Evolutionary conservation across 1,140 invertebrate genomes (phyloP).

Genomic region (Sipha flava): DNA sequence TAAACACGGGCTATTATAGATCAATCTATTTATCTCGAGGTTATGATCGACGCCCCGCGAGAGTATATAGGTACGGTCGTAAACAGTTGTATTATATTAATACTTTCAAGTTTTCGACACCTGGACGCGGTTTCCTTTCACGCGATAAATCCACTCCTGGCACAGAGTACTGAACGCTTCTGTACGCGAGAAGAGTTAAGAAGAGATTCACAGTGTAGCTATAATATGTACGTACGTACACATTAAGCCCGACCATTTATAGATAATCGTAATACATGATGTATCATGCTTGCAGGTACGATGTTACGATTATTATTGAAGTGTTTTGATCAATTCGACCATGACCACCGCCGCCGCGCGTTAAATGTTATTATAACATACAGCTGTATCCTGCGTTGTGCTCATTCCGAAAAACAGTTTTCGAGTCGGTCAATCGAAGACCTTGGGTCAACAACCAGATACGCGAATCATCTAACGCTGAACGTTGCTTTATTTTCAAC

Average conservation of each 20-base stretch:
- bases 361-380: neutral
- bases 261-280: too few relatives aligned
- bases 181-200: too few relatives aligned
- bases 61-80: neutral
- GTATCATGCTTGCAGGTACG: neutral
- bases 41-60: neutral
- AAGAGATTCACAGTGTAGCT: too few relatives aligned
- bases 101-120: neutral
- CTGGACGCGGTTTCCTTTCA: neutral
- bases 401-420: neutral
- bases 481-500: too few relatives aligned
- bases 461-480: too few relatives aligned
- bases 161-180: too few relatives aligned
- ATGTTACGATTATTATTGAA: neutral
- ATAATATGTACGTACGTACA: too few relatives aligned
- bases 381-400: too few relatives aligned
- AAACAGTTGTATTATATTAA: neutral
- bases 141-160: too few relatives aligned
- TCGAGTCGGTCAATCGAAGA: neutral
- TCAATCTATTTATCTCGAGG: neutral
- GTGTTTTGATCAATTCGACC: neutral
- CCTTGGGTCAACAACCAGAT: too few relatives aligned
- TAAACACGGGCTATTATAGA: too few relatives aligned
- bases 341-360: neutral
- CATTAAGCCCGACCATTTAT: too few relatives aligned